These are phyloP conservation scores for Congeria kusceri DNA, from an alignment of 2,888 invertebrate species.

Conservation along the genomic window DNA sequence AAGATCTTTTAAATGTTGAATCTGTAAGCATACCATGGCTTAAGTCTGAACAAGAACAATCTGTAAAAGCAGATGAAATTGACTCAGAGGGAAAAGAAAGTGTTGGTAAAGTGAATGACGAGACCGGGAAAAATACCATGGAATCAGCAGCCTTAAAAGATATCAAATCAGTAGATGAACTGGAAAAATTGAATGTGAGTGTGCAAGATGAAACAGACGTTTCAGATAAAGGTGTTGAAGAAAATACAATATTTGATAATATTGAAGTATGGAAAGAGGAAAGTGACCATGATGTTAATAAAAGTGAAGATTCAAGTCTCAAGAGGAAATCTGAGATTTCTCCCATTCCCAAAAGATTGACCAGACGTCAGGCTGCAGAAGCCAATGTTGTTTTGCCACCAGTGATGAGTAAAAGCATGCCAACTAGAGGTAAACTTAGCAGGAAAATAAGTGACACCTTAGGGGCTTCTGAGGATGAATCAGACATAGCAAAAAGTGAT, in stretches of 20 bases:
- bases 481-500: not conserved
- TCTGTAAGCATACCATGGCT: too few species aligned
- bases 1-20: too few species aligned
- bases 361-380: slow-evolving; percentile 51
- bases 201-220: too few species aligned
- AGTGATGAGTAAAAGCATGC: slow-evolving; percentile 61
- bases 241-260: not conserved
- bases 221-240: not conserved
- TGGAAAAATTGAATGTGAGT: too few species aligned
- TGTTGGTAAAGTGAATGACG: too few species aligned
- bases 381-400: slow-evolving; percentile 56
- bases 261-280: not conserved
- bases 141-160: too few species aligned
- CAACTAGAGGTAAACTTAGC: slow-evolving; percentile 36
- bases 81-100: too few species aligned
- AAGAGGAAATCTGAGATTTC: not conserved
- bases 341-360: slow-evolving; percentile 29
- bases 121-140: too few species aligned
- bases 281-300: not conserved
- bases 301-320: not conserved
- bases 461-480: not conserved
- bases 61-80: too few species aligned
- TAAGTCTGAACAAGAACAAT: too few species aligned
- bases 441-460: not conserved
- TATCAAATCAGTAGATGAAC: too few species aligned